Evolutionary conservation across 2,888 invertebrate species (phyloP).

Genomic region (Plebejus anna): DNA sequence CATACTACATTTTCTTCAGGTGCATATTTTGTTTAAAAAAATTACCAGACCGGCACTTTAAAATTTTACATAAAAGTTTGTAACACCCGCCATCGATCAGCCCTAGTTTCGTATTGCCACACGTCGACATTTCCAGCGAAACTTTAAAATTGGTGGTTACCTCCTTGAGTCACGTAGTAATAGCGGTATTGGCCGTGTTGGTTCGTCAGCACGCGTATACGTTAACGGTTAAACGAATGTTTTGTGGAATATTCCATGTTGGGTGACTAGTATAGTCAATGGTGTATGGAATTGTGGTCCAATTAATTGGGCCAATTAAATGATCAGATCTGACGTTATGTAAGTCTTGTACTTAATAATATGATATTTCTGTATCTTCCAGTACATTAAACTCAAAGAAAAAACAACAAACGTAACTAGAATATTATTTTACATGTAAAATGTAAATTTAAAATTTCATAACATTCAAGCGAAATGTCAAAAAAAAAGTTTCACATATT

Average conservation of each 20-base stretch:
- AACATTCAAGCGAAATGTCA: constrained; percentile 9
- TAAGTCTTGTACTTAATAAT: too few species aligned
- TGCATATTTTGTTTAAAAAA: too few species aligned
- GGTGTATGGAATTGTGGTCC: background rate
- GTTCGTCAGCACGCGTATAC: constrained; percentile 1
- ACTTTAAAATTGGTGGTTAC: constrained; percentile 6
- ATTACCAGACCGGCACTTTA: too few species aligned
- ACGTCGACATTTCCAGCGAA: constrained; percentile 3
- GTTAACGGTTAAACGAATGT: background rate
- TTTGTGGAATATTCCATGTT: background rate
- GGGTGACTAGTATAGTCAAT: background rate
- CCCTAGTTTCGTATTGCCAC: constrained; percentile 7
- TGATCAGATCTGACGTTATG: too few species aligned
- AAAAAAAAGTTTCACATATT: constrained; percentile 1
- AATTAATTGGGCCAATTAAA: too few species aligned
- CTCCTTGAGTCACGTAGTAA: background rate
- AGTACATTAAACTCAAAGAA: background rate
- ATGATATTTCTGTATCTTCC: too few species aligned
- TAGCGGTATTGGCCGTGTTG: background rate
- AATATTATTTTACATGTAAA: background rate
- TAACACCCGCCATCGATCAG: background rate
- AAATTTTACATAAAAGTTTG: background rate
- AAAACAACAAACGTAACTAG: background rate
- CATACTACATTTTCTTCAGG: too few species aligned
- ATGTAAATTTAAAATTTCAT: background rate